A percentile compares a stretch with the other conserved stretches of the same genome.
These are phyloP conservation scores for Zoanthus sansibaricus DNA, from an alignment of 92 coral and sea anemone species.

Conservation along the genomic window DNA sequence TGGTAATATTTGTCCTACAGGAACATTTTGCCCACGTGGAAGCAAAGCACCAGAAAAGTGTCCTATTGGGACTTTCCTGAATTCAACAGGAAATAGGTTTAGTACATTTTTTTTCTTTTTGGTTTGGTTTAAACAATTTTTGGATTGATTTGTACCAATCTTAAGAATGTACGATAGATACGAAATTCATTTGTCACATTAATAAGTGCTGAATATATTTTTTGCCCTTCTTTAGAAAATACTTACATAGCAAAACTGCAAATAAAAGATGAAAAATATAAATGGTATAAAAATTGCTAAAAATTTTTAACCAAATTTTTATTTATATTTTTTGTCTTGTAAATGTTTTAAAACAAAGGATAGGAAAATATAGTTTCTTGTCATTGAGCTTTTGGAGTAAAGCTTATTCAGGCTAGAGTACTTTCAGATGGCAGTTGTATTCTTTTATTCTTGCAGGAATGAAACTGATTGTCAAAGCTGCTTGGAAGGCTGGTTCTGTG, in stretches of 20 bases:
- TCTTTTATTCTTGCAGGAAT: slow-evolving; percentile 64
- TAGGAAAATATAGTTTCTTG: not conserved
- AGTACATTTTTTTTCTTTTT: not conserved
- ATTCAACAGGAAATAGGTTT: slow-evolving; percentile 94
- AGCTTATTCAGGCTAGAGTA: not conserved
- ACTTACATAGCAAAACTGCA: too few species aligned
- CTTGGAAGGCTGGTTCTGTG: slow-evolving; percentile 95
- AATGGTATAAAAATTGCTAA: too few species aligned
- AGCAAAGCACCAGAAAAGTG: slow-evolving; percentile 76
- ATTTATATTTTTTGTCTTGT: not conserved
- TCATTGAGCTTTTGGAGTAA: not conserved
- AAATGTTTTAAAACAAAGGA: not conserved
- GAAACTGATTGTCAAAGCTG: slow-evolving; percentile 91
- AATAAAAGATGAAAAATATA: too few species aligned
- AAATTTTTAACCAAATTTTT: too few species aligned
- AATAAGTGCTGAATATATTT: too few species aligned
- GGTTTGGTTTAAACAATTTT: too few species aligned
- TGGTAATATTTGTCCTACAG: slow-evolving; percentile 93
- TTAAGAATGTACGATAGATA: too few species aligned
- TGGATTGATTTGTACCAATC: too few species aligned
- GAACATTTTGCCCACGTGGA: slow-evolving; percentile 91
- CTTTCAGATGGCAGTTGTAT: not conserved
- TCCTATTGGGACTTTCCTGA: slow-evolving; percentile 88
- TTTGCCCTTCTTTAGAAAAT: too few species aligned
- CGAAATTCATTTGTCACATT: too few species aligned